Evolutionary conservation across 2,888 invertebrate genomes (phyloP), one percentile per base, ranked within the genome.

Genomic region (Stegana nigrithorax): DNA sequence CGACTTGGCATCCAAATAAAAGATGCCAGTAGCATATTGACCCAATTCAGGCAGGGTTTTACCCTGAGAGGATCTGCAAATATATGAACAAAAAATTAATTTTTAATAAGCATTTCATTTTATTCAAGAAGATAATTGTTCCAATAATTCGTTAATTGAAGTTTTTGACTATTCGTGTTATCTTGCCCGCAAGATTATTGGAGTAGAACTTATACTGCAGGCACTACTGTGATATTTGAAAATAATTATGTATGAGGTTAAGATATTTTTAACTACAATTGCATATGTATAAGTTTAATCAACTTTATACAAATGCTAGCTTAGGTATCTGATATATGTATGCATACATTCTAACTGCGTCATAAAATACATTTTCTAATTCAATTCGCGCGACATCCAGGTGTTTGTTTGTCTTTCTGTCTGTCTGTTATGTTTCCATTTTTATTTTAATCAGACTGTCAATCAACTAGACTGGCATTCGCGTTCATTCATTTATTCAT

Each of bases 11-110:
- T 97, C 96, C 85, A 98, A 87, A 87, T 95, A 99, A 82, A 98
- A 90, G 69, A 98, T 95, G 65, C 99, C 99, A 19, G 98, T 98
- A 59, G 98, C 98, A 88, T 98, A 99, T 71, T 90, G 89, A 4
- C 97, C 98, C 76, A 91, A 90, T 19, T 91, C 89, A 7, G 99
- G 98, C 74, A 99, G 88, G 70, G 91, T 90, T 65, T 97, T 89
- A 75, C 92, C 93, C 78, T 92, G 90, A 68, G 90, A 90, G 81
- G 93, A 92, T 85, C 96, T 96, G 87, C 65, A 72, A 78, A 66
- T 58, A 36, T 5, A 21, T 23, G 36, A 8, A 39, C 5, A 39
- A 39, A n/a, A 39, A 39, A 8, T 14, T 32, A 2, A 32, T 12
- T 4, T 2, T 32, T 2, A 32, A 32, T 32, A 5, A 32, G 6